phyloP scores from a whole-genome alignment of 2,797 vertebrate species.

The Pipistrellus nathusii region DNA sequence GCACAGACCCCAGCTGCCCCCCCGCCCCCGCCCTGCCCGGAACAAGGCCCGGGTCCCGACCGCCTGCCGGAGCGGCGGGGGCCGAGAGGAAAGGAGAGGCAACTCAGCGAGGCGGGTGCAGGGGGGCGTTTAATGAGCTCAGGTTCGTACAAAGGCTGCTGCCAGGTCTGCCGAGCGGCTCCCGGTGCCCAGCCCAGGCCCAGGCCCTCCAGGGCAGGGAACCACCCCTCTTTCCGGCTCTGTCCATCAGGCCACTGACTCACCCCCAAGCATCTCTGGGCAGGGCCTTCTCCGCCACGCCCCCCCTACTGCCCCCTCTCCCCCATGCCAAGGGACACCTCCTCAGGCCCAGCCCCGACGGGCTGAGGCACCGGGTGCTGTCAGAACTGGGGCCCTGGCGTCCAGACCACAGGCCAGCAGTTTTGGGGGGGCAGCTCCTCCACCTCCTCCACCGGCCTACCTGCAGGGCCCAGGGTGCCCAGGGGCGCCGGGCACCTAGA shows the following conservation, averaged over 20 bases:
- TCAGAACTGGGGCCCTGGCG: conserved; percentile 77
- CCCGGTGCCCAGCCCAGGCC: background rate
- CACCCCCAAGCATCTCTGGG: background rate
- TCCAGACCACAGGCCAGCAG: conserved; percentile 82
- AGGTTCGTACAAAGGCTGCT: background rate
- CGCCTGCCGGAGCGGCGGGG: accelerated
- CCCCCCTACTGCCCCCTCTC: background rate
- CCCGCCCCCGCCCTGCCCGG: too few relatives aligned
- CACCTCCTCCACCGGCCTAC: conserved; percentile 70
- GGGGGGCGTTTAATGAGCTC: conserved; percentile 62
- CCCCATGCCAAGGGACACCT: background rate
- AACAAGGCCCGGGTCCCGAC: background rate
- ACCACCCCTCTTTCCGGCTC: background rate
- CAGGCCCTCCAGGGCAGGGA: background rate
- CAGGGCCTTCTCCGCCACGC: background rate
- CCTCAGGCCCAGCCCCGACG: conserved; percentile 2
- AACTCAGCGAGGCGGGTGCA: background rate
- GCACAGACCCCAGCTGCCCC: accelerated
- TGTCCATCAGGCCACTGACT: background rate
- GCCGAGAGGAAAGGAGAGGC: background rate
- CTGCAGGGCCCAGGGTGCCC: conserved; percentile 79
- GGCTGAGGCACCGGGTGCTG: background rate
- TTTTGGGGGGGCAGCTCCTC: conserved; percentile 66
- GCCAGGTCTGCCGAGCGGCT: background rate
- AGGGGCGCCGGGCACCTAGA: conserved; percentile 81